Evolutionary conservation across 2,888 invertebrate species (phyloP), one percentile per base, ranked within the genome.

Genomic region (Colletes collaris): DNA sequence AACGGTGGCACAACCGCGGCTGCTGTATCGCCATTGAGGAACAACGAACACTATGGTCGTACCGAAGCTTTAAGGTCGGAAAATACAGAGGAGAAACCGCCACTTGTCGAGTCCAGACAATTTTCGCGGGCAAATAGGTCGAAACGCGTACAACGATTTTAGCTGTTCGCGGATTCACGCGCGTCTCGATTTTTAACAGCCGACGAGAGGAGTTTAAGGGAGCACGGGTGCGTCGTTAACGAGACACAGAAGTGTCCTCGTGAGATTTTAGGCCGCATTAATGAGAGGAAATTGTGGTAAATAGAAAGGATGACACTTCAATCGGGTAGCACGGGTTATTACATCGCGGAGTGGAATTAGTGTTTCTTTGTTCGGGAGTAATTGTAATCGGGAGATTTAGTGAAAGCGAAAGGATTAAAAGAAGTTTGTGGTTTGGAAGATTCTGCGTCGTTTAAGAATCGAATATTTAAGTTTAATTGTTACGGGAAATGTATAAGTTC

Each of bases 181-280:
- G 69, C 68, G 65, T 80, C 64, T 65, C 74, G 66, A 69, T 79
- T 80, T 80, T 79, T 66, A 71, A 44, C 62, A n/a, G 56, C 27
- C 65, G 80, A 79, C 65, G 62, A 62, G 56, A 50, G 46, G 65
- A 70, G 16, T 53, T 76, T 16, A 50, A 67, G 63, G 59, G 66
- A 80, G 58, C 66, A 66, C 16, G 44, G n/a, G 53, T 75, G 75
- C 81, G 80, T 75, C 75, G 75, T 80, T 81, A 81, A 81, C 80
- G 75, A 80, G 75, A 70, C 53, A 80, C 59, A 67, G 50, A 67
- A 80, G 80, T 70, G 80, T 74, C 67, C 80, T 81, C 75, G 81
- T 69, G 81, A 80, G 66, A 74, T 75, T 81, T 80, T 81, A 70
- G 72, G 66, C 69, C 70, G 69, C 40, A 75, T 75, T 74, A 75